Conservation (phyloP, 2,797 vertebrate genomes). For the Pangasius mekongensis region DNA sequence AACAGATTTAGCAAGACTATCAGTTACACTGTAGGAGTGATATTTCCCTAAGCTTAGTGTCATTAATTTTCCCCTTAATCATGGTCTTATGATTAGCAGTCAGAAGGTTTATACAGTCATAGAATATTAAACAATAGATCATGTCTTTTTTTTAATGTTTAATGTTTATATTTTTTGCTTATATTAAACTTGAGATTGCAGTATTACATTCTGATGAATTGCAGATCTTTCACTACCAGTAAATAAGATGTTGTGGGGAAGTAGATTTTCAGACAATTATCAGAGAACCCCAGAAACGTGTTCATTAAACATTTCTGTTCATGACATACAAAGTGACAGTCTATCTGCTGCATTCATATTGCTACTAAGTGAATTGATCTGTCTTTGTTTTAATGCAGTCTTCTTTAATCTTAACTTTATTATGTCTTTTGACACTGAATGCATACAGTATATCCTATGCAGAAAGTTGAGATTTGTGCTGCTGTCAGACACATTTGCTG, state of each 20-base stretch:
- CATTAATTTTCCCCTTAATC: not conserved
- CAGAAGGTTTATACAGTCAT: not conserved
- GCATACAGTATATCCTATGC: not conserved
- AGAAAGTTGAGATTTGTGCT: not conserved
- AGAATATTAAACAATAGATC: not conserved
- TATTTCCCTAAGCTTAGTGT: not conserved
- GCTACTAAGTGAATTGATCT: not conserved
- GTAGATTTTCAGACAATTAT: not conserved
- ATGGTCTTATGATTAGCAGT: not conserved
- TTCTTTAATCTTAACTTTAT: not conserved
- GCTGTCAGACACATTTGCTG: not conserved
- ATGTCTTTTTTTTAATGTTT: not conserved
- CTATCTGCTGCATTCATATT: not conserved
- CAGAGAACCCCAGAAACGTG: not conserved
- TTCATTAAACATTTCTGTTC: not conserved
- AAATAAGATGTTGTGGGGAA: not conserved
- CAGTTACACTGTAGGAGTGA: not conserved
- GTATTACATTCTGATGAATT: not conserved
- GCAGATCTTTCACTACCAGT: not conserved
- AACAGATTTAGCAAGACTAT: not conserved
- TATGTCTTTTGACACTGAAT: not conserved
- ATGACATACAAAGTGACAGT: not conserved
- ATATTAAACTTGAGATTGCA: not conserved
- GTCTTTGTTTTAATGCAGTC: not conserved
- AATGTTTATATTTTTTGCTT: not conserved